Base-by-base conservation (phyloP, 2,113 vertebrate genomes). In the Poicephalus meyeri region DNA sequence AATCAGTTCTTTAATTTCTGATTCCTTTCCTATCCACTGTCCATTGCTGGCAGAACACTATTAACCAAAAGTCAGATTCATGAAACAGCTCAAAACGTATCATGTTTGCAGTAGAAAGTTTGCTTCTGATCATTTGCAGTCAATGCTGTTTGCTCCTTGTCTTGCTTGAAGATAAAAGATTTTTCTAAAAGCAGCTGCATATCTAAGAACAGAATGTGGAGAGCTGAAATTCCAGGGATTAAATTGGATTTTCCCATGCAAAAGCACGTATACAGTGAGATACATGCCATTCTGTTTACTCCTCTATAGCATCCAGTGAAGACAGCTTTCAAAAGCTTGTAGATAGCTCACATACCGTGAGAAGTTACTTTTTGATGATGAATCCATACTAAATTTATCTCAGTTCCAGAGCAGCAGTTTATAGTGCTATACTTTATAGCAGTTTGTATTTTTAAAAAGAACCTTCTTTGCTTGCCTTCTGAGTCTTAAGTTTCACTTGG, bases 401-500 rank as follows among this genome's bases (percentile, higher is more conserved):
- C 47, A 46, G 17, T 60, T 88, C 69, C 91, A 88, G 71, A 66
- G 25, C 19, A 39, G 64, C 44, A 93, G 64, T 92, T 94, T 74
- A 70, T 41, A 88, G 46, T 50, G 63, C 66, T 91, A 79, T 81
- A 79, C 42, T 93, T 96, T 74, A 84, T 81, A 79, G 61, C 42
- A 55, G 77, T 80, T 91, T 76, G 21, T 69, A 31, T 90, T 96
- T 95, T 63, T 5, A 86, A 91, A 93, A 88, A 83, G 10, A 91
- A 29, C 17, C 78, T 77, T 42, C 44, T 89, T 91, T 93, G 23
- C 69, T 86, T 93, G 70, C 33, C 46, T 93, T 90, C 53, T 31
- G 60, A 86, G n/a, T 83, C n/a, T 65, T 19, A 37, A 86, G 46
- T 88, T 97, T 97, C 92, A 81, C 91, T 96, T 92, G 92, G 92